Percentiles rank a stretch among this genome's conserved stretches.
Evolutionary conservation across 2,888 invertebrate genomes (phyloP).

Genomic region (Gerris lacustris): DNA sequence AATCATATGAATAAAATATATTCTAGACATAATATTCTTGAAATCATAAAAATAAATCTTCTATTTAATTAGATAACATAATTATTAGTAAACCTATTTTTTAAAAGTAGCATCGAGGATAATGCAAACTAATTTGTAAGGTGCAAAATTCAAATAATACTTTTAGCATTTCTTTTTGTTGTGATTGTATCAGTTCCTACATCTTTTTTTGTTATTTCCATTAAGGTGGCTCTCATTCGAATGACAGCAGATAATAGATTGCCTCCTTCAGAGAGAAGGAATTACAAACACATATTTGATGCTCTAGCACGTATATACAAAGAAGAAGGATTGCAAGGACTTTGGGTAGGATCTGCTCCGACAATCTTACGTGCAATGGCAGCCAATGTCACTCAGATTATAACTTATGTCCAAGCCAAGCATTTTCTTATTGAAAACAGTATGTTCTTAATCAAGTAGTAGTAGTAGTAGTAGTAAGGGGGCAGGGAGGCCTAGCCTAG

Average conservation of each 20-base stretch:
- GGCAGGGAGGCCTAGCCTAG: too few species aligned
- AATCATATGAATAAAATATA: too few species aligned
- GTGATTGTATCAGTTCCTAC: too few species aligned
- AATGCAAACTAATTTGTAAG: too few species aligned
- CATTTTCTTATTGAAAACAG: slow-evolving; percentile 48
- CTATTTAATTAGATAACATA: too few species aligned
- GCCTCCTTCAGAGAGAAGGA: slow-evolving; percentile 72
- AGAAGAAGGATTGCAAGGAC: slow-evolving; percentile 72
- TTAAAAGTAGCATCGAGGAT: too few species aligned
- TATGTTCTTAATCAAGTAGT: slow-evolving; percentile 21
- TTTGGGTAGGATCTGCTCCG: slow-evolving; percentile 84
- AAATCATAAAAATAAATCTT: too few species aligned
- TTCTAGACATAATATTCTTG: too few species aligned
- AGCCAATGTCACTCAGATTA: slow-evolving; percentile 93
- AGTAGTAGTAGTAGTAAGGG: not conserved
- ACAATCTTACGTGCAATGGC: slow-evolving; percentile 88
- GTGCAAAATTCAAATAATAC: too few species aligned
- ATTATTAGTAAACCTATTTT: too few species aligned
- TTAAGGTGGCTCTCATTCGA: slow-evolving; percentile 69
- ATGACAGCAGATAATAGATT: slow-evolving; percentile 96
- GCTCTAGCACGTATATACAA: slow-evolving; percentile 63
- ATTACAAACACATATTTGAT: slow-evolving; percentile 85
- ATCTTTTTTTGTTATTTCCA: not conserved
- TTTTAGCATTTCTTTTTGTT: too few species aligned
- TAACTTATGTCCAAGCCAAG: slow-evolving; percentile 83